phyloP scores from a whole-genome alignment of 2,113 vertebrate genomes.

The Tursiops truncatus region DNA sequence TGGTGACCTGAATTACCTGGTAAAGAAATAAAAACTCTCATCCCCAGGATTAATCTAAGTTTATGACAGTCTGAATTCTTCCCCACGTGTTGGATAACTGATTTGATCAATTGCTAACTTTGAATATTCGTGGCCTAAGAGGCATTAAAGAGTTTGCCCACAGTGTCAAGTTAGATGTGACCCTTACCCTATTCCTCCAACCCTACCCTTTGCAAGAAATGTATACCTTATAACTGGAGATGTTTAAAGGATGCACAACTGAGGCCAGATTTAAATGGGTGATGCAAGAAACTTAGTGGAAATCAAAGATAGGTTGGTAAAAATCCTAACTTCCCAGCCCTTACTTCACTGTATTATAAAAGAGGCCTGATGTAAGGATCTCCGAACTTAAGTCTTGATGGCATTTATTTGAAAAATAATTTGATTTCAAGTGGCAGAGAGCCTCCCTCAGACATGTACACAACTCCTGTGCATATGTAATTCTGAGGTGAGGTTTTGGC shows the following conservation, averaged over 20 bases:
- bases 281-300: neutral
- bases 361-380: neutral
- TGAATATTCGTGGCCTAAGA: neutral
- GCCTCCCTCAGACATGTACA: neutral
- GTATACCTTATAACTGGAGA: neutral
- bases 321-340: neutral
- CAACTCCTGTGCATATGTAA: neutral
- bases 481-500: slow-evolving; percentile 14
- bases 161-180: neutral
- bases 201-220: neutral
- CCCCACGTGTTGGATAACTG: neutral
- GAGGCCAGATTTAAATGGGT: neutral
- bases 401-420: slow-evolving; percentile 45
- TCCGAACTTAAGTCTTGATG: neutral
- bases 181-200: neutral
- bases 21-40: neutral
- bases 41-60: neutral
- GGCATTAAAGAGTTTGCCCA: neutral
- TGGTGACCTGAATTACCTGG: neutral
- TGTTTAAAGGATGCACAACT: neutral
- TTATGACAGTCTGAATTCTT: neutral
- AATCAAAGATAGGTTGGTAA: slow-evolving; percentile 48
- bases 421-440: slow-evolving; percentile 41
- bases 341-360: neutral
- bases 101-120: neutral